Conservation (phyloP, 2,797 vertebrate species). For the Chelon auratus region DNA sequence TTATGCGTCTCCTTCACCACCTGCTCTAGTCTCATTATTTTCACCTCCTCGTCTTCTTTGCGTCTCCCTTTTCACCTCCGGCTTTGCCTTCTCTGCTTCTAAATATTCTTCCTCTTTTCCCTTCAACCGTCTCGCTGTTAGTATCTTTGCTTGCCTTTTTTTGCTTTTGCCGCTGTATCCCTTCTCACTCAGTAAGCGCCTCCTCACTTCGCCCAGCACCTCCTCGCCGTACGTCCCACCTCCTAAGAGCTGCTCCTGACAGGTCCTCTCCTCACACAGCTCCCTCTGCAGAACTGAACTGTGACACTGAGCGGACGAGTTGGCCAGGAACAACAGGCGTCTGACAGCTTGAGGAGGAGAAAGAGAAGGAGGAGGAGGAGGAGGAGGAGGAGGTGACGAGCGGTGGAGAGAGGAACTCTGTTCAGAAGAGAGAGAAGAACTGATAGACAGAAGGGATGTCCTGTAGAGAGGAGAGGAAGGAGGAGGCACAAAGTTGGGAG, state of each 20-base stretch:
- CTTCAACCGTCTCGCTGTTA: not conserved
- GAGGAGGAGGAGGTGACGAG: not conserved
- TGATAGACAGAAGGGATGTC: constrained; percentile 4
- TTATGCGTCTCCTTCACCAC: not conserved
- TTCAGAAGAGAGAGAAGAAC: not conserved
- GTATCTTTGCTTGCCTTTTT: not conserved
- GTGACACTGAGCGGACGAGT: constrained; percentile 9
- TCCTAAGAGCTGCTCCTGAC: constrained; percentile 45
- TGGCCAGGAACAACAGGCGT: constrained; percentile 41
- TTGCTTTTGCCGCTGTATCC: not conserved
- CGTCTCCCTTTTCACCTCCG: not conserved
- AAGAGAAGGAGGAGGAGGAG: constrained; percentile 34
- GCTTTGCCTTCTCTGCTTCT: no score
- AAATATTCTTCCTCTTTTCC: not conserved
- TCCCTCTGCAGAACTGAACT: constrained; percentile 31
- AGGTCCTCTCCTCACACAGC: constrained; percentile 39
- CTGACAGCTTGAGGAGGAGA: constrained; percentile 42
- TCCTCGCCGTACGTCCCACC: constrained; percentile 37
- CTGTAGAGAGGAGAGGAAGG: not conserved
- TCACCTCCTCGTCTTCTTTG: not conserved
- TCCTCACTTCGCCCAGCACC: constrained; percentile 43
- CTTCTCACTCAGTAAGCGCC: constrained; percentile 20
- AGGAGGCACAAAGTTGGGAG: no score
- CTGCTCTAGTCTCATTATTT: not conserved
- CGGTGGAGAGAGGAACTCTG: no score